Evolutionary conservation across 2,888 invertebrate species (phyloP).

Genomic region (Vesta saturnalis): DNA sequence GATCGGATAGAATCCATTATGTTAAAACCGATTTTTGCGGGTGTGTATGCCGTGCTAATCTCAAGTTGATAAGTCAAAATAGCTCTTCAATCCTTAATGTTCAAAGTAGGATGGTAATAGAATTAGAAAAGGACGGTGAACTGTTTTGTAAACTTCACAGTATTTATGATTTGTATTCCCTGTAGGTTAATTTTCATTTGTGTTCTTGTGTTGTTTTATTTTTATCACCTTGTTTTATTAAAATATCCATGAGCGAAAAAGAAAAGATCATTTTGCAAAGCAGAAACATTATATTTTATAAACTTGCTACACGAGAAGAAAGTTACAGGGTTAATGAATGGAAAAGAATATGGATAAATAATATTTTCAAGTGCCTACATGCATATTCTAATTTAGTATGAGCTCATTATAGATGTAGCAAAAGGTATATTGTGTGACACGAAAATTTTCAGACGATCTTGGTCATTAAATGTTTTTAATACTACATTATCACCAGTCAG

Average conservation of each 20-base stretch:
- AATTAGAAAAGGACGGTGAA: neutral
- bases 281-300: too few species aligned
- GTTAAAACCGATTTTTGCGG: neutral
- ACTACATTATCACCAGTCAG: too few species aligned
- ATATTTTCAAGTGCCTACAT: too few species aligned
- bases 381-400: too few species aligned
- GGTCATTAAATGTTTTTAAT: too few species aligned
- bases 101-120: conserved; percentile 2
- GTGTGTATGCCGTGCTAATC: neutral
- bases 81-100: too few species aligned
- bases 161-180: neutral
- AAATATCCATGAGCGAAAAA: neutral
- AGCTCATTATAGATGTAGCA: too few species aligned
- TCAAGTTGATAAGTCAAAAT: neutral
- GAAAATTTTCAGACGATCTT: too few species aligned
- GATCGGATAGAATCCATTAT: neutral
- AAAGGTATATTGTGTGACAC: too few species aligned
- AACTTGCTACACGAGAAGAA: too few species aligned
- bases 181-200: neutral
- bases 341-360: too few species aligned
- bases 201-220: neutral
- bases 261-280: neutral
- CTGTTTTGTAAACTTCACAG: neutral
- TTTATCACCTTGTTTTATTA: neutral
- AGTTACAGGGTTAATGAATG: too few species aligned